Evolutionary conservation across 2,113 vertebrate species (phyloP).

Genomic region (Corydoras sp.): DNA sequence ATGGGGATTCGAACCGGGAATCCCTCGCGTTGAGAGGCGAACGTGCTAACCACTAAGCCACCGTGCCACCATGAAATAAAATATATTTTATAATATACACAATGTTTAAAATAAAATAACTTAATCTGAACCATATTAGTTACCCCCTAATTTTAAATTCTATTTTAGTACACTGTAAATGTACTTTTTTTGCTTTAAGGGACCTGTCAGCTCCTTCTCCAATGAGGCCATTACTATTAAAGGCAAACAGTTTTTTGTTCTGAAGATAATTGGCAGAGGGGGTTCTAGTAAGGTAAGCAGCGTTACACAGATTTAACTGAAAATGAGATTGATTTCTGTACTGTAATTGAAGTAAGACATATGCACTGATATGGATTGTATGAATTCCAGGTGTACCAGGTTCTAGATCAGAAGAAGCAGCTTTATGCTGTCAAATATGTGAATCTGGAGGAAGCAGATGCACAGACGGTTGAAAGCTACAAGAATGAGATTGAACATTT

Average conservation of each 20-base stretch:
- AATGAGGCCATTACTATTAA: constrained; percentile 84
- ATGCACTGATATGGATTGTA: too few relatives aligned
- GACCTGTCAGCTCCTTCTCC: constrained; percentile 60
- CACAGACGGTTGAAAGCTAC: constrained; percentile 85
- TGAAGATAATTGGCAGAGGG: constrained; percentile 92
- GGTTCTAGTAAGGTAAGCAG: constrained; percentile 87
- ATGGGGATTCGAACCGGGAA: too few relatives aligned
- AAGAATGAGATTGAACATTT: constrained; percentile 95
- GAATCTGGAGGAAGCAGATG: constrained; percentile 85
- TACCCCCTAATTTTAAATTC: too few relatives aligned
- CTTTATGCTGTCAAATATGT: constrained; percentile 91
- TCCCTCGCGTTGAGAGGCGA: too few relatives aligned
- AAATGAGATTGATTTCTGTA: too few relatives aligned
- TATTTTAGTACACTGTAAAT: neutral
- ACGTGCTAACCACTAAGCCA: too few relatives aligned
- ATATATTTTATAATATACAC: too few relatives aligned
- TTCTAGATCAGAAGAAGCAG: constrained; percentile 86
- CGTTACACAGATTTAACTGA: too few relatives aligned
- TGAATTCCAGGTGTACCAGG: constrained; percentile 81
- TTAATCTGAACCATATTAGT: too few relatives aligned
- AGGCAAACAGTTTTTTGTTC: constrained; percentile 79
- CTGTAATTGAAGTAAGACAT: too few relatives aligned
- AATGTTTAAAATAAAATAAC: too few relatives aligned
- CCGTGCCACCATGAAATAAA: too few relatives aligned
- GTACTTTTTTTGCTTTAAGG: constrained; percentile 53